Base-by-base conservation (phyloP, 2,113 vertebrate genomes). In the Fukomys damarensis region DNA sequence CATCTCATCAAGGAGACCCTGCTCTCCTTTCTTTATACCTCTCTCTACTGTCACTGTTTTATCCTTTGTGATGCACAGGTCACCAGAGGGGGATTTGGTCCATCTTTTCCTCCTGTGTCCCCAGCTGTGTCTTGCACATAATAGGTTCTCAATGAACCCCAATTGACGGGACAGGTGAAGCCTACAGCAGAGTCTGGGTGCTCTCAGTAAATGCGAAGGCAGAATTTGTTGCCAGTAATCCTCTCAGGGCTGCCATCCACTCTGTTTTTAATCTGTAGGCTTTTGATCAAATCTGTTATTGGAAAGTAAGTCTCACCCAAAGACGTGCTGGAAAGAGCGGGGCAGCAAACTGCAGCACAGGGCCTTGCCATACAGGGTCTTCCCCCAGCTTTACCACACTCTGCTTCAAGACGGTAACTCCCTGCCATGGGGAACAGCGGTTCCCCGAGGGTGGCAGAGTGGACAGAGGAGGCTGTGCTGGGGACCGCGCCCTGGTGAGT, bases 271-370 rank as follows among this genome's bases (percentile, higher is more conserved):
- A 30, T 76, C 58, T 81, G 1, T 26, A 56, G 46, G 72, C 91
- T 72, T 88, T 87, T 2, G 83, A 61, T 89, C 54, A 83, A 43
- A 89, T 86, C 82, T 46, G 93, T 93, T 93, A 89, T 49, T 65
- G 84, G 82, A 49, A 86, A 92, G 43, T n/a, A 32, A 70, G 59
- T 20, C 66, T 83, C 49, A 77, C 12, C 61, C 38, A 86, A 1
- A 35, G 22, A 22, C 38, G 49, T 32, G 6, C 5, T 19, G 77
- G 68, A 88, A 66, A 38, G 49, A 13, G 24, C 52, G 28, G 32
- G 32, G 24, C 38, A 41, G 28, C 30, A 20, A 46, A 68, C 56
- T 92, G 54, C 24, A 58, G 92, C 65, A 35, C 30, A 87, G 43
- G 11, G 74, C n/a, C 32, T 82, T 26, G 28, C n/a, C 30, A 86